Base-by-base conservation (phyloP, 1,140 invertebrate species). In the Dolichoris vasculosae region DNA sequence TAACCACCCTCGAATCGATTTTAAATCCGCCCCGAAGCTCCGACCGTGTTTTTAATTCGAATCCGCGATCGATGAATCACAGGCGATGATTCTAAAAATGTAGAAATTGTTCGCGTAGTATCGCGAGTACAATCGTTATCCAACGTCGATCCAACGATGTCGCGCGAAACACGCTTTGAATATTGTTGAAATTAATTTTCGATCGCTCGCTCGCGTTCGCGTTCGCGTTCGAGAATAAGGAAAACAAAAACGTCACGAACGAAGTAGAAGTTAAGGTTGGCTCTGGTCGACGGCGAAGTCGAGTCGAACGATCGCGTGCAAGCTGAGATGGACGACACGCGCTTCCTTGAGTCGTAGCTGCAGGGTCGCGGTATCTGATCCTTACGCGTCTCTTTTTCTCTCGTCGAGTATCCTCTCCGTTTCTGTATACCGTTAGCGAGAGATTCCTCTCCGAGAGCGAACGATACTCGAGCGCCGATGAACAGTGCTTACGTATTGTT, bases 371-470 rank as follows among this genome's bases (percentile, higher is more conserved):
- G 30, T 43, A 30, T 80, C 64, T 71, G 82, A 87, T 88, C 71
- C 85, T 84, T 80, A 55, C 20, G 64, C 32, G 20, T 71, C 51
- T 71, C 51, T 51, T 78, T 77, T 84, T 77, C 46, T 77, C 0
- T 9, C 35, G 38, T n/a, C 40, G 55, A 32, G 69, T 86, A 87
- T 87, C 83, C 87, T 87, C 87, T 87, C 82, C 76, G 80, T 63
- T 83, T 73, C 43, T 55, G 80, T 80, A 82, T 88, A 88, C 87
- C 88, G 88, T 88, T 88, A 88, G 81, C 67, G 38, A 7, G 55
- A 38, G 46, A 64, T 78, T 83, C 48, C 64, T 15, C 8, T 55
- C 48, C 9, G 55, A 26, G 55, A 59, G 23, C 23, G 55, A 59
- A 59, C 55, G 20, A 1, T 13, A 26, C 23, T 1, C 7, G 4